Evolutionary conservation across 1,140 invertebrate species (phyloP), one percentile per base, ranked within the genome.

Genomic region (Sinella curviseta): DNA sequence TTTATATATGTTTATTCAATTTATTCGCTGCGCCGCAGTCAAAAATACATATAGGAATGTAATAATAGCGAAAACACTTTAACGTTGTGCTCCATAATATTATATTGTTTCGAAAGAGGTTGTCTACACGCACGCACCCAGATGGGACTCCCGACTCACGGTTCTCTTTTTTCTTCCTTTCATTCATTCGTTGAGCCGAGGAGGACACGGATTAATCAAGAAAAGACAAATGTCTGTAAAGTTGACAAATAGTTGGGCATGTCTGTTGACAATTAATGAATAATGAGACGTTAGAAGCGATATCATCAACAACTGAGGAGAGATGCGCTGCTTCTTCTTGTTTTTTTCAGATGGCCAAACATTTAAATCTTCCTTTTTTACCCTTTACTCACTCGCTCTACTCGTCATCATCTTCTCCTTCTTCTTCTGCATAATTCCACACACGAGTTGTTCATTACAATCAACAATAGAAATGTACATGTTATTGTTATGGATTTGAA

Each of bases 161-260:
- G n/a, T n/a, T n/a, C n/a, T n/a, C n/a, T n/a, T n/a, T n/a, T n/a
- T n/a, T n/a, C n/a, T n/a, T n/a, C n/a, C n/a, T n/a, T n/a, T n/a
- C n/a, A n/a, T n/a, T n/a, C n/a, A n/a, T n/a, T n/a, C n/a, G n/a
- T n/a, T n/a, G n/a, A n/a, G n/a, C n/a, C n/a, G n/a, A n/a, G n/a
- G n/a, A n/a, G n/a, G n/a, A n/a, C n/a, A n/a, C n/a, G n/a, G n/a
- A n/a, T n/a, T n/a, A n/a, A n/a, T n/a, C n/a, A n/a, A n/a, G 39
- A 48, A 48, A 8, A 48, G 8, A 48, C 8, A 48, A 48, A 20
- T 48, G 20, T 48, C 39, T 8, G 8, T 48, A 48, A 48, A 60
- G 57, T 60, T 60, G 57, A 60, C 57, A 60, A 60, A 60, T 60
- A 60, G 57, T n/a, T 60, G 57, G 57, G 57, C 57, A 60, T 60